Evolutionary conservation across 1,140 invertebrate species (phyloP).

Genomic region (Listronotus oregonensis): DNA sequence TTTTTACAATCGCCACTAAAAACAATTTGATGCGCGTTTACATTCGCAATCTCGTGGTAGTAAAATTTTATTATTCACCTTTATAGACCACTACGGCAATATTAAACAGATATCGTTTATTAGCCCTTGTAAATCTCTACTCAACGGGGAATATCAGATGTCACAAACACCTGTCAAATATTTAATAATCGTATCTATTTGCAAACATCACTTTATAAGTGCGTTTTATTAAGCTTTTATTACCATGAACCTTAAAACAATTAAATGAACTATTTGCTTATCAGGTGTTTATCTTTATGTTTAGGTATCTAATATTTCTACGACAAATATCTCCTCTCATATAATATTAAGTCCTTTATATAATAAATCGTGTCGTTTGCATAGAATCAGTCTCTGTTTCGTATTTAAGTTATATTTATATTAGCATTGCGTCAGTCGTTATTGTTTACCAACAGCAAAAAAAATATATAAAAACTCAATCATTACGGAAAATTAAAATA

Average conservation of each 20-base stretch:
- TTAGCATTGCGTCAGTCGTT: too few species aligned
- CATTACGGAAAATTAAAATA: too few species aligned
- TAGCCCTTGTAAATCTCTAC: slow-evolving; percentile 49
- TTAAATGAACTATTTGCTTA: slow-evolving; percentile 12
- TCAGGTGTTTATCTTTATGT: slow-evolving; percentile 7
- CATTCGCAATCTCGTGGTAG: slow-evolving; percentile 46
- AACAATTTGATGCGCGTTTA: slow-evolving; percentile 33
- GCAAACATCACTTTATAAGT: slow-evolving; percentile 38
- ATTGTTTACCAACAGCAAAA: too few species aligned
- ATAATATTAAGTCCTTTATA: too few species aligned
- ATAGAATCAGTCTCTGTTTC: too few species aligned
- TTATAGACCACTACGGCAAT: slow-evolving; percentile 47
- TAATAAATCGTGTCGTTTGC: too few species aligned
- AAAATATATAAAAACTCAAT: too few species aligned
- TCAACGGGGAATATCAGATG: slow-evolving; percentile 48
- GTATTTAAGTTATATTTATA: too few species aligned
- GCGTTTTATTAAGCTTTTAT: slow-evolving; percentile 37
- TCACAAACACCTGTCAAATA: slow-evolving; percentile 50
- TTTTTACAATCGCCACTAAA: slow-evolving; percentile 26
- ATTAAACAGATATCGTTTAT: slow-evolving; percentile 52
- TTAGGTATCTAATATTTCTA: too few species aligned
- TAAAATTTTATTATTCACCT: slow-evolving; percentile 50
- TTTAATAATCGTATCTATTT: slow-evolving; percentile 42
- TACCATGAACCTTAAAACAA: slow-evolving; percentile 27
- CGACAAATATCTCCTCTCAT: too few species aligned